Evolutionary conservation across 2,113 vertebrate species (phyloP).

Genomic region (Aptenodytes forsteri): DNA sequence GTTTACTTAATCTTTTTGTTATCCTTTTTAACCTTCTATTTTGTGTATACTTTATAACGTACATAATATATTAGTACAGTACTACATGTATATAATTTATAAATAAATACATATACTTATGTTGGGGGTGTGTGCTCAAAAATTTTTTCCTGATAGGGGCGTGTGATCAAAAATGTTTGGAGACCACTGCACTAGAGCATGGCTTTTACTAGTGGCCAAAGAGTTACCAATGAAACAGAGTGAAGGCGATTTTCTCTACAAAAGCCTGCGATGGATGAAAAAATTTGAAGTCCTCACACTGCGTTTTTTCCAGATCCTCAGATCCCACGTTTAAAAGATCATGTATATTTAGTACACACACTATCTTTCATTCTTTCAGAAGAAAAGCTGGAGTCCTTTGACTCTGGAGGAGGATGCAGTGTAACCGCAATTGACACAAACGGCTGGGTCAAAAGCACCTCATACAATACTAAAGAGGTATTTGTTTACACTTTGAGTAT

Average conservation of each 20-base stretch:
- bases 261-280: background rate
- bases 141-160: background rate
- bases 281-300: background rate
- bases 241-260: background rate
- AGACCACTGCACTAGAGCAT: background rate
- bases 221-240: background rate
- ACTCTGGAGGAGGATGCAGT: background rate
- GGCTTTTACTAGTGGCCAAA: background rate
- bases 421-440: background rate
- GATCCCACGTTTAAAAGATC: background rate
- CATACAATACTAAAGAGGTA: background rate
- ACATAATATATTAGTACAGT: background rate
- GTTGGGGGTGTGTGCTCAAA: fast-evolving
- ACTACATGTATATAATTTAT: background rate
- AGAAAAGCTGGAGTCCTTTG: background rate
- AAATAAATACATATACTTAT: background rate
- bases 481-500: background rate
- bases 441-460: background rate
- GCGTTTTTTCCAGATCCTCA: background rate
- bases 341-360: background rate
- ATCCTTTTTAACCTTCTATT: background rate
- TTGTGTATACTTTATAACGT: background rate
- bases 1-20: background rate
- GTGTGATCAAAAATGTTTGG: background rate
- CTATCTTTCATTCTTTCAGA: background rate